A percentile compares a stretch with the other conserved stretches of the same genome.
These are phyloP conservation scores for Adelges cooleyi DNA, from an alignment of 1,140 invertebrate genomes.

Conservation along the genomic window DNA sequence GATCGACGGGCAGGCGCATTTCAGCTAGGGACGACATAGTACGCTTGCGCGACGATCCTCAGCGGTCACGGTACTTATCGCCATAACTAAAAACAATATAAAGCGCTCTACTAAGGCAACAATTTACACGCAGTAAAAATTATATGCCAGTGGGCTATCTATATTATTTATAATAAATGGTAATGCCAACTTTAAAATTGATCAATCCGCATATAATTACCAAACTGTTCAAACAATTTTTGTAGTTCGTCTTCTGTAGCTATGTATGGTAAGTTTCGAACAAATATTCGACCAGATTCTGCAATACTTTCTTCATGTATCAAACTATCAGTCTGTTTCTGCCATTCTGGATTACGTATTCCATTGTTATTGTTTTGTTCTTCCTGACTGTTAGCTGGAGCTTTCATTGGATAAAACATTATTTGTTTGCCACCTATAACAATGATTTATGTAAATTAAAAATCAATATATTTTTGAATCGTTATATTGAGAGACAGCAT, in stretches of 20 bases:
- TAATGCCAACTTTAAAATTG: too few species aligned
- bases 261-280: slow-evolving; percentile 84
- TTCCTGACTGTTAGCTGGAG: slow-evolving; percentile 39
- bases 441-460: too few species aligned
- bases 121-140: too few species aligned
- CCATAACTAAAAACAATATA: too few species aligned
- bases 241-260: slow-evolving; percentile 79
- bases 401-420: slow-evolving; percentile 35
- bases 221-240: slow-evolving; percentile 74
- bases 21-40: too few species aligned
- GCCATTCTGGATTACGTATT: slow-evolving; percentile 44
- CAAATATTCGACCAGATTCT: slow-evolving; percentile 87
- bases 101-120: too few species aligned
- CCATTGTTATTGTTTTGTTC: slow-evolving; percentile 36
- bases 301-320: slow-evolving; percentile 69
- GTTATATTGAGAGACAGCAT: slow-evolving; percentile 33
- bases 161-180: too few species aligned
- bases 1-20: too few species aligned
- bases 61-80: too few species aligned
- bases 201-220: too few species aligned
- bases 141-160: too few species aligned
- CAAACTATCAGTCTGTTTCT: slow-evolving; percentile 54
- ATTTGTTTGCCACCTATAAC: slow-evolving; percentile 32
- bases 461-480: neutral
- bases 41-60: too few species aligned